Conservation (phyloP, 2,797 vertebrate genomes). For the Anableps anableps region DNA sequence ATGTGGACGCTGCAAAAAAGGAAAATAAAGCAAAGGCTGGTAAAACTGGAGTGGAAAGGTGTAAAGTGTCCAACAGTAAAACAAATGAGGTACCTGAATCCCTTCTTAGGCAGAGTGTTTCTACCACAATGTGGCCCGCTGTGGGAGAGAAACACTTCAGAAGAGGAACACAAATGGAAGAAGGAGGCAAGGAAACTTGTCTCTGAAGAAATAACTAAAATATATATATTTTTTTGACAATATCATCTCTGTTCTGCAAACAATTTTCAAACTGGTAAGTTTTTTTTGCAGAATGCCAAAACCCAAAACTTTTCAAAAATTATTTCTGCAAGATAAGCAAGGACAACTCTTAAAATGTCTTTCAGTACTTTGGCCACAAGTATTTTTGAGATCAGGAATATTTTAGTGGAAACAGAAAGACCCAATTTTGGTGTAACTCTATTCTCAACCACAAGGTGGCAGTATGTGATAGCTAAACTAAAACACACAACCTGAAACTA, state of each 20-base stretch:
- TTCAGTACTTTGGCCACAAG: neutral
- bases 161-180: constrained; percentile 44
- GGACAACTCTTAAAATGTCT: neutral
- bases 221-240: neutral
- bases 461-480: constrained; percentile 20
- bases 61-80: constrained; percentile 47
- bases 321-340: neutral
- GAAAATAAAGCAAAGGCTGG: constrained; percentile 37
- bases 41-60: constrained; percentile 40
- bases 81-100: constrained; percentile 91
- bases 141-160: constrained; percentile 86
- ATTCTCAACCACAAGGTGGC: constrained; percentile 69
- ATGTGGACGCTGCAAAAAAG: constrained; percentile 29
- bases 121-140: constrained; percentile 95
- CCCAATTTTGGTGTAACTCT: constrained; percentile 13
- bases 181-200: constrained; percentile 44
- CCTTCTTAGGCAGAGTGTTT: constrained; percentile 99
- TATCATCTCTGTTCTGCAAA: constrained; percentile 12
- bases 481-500: constrained; percentile 31
- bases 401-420: neutral
- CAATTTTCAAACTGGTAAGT: constrained; percentile 1
- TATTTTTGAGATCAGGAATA: neutral
- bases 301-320: too few relatives aligned
- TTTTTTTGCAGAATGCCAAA: neutral
- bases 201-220: constrained; percentile 9